A percentile compares a stretch with the other conserved stretches of the same genome.
phyloP scores from a whole-genome alignment of 1,140 invertebrate species.

The Ectropis grisescens region DNA sequence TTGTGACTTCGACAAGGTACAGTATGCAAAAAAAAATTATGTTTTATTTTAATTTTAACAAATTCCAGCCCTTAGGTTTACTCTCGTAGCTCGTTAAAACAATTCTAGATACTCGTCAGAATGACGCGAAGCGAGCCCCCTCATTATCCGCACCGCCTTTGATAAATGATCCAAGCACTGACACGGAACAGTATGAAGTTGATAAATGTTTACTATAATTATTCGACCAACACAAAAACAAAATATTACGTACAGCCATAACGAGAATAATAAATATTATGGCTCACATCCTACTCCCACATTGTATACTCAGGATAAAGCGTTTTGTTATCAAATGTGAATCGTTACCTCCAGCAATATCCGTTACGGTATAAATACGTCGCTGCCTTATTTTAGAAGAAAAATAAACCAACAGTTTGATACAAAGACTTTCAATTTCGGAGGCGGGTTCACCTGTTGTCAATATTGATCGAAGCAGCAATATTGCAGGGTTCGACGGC shows the following conservation, averaged over 20 bases:
- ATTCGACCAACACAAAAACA: slow-evolving; percentile 7
- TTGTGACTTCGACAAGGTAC: no score
- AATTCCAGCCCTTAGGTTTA: no score
- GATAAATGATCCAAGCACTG: slow-evolving; percentile 20
- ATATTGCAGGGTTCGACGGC: slow-evolving; percentile 8
- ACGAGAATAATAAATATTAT: not conserved
- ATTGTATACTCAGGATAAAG: not conserved
- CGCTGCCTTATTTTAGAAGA: not conserved
- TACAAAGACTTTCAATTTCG: not conserved
- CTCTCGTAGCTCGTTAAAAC: no score
- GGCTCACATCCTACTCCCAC: not conserved
- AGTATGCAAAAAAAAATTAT: no score
- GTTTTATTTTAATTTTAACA: no score
- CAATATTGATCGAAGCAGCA: slow-evolving; percentile 10
- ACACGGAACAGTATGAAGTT: slow-evolving; percentile 18
- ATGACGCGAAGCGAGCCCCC: no score
- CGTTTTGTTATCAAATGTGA: not conserved
- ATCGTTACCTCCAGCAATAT: not conserved
- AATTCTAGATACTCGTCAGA: no score
- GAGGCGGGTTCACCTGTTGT: not conserved
- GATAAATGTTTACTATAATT: slow-evolving; percentile 22
- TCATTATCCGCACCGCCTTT: no score
- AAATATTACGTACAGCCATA: not conserved
- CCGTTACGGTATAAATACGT: not conserved
- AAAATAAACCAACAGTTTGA: not conserved